Evolutionary conservation across 2,888 invertebrate genomes (phyloP), one percentile per base, ranked within the genome.

Genomic region (Chymomyza caudatula): DNA sequence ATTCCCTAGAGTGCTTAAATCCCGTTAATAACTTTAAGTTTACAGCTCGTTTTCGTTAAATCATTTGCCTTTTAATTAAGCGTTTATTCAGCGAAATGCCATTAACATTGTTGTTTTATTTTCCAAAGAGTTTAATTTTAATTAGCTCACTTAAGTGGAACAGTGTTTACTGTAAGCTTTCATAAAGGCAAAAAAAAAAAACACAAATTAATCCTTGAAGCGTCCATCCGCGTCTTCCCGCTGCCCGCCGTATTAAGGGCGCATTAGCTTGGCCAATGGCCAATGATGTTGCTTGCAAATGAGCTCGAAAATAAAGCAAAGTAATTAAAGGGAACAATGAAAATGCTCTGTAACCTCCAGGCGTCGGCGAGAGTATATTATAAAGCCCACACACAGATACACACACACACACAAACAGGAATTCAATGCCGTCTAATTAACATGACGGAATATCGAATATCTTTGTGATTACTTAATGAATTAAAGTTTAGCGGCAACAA

Each of bases 191-290:
- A 8, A 37, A 37, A 37, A 37, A 37, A 11, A 29, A 1, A 37
- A 11, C 29, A 37, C 8, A 67, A 67, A 67, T 68, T 68, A 60
- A 68, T 68, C 67, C 29, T 68, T 60, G 68, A 67, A 68, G 68
- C 60, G 60, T 51, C 59, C 23, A 52, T 52, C 42, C 29, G 22
- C n/a, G 49, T 57, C 23, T 3, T 47, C 44, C 13, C 47, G 11
- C 47, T 17, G 13, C 17, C 20, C 19, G 47, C 17, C 47, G 25
- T 47, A 58, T 58, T 49, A 58, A 58, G 49, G 15, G 47, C 23
- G 29, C 29, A 37, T 37, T 37, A 37, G 29, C 29, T 37, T 37
- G 29, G 29, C 58, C 58, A 49, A 58, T 44, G 58, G 44, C 58
- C 25, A 58, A 29, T 49, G 58, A 49, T 44, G 47, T 58, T n/a